Evolutionary conservation across 2,888 invertebrate species (phyloP).

Genomic region (Agrotis ipsilon): DNA sequence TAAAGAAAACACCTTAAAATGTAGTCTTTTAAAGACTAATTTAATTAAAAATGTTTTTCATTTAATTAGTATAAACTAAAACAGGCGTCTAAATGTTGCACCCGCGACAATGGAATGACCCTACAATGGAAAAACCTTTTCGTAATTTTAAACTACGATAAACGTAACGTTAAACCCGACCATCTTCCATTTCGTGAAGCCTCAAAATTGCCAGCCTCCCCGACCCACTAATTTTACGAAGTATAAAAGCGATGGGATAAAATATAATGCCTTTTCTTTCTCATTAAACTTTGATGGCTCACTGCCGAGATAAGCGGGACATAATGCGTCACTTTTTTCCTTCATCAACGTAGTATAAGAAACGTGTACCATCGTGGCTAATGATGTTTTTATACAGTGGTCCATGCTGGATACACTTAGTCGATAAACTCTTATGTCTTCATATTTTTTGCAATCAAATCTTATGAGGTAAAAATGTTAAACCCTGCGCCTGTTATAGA

Average conservation of each 20-base stretch:
- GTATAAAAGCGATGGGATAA: constrained; percentile 22
- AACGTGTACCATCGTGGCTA: constrained; percentile 37
- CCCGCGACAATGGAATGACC: too few species aligned
- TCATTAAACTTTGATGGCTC: constrained; percentile 53
- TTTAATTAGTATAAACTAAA: too few species aligned
- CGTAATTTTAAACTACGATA: not conserved
- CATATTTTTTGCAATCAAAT: too few species aligned
- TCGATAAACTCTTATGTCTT: not conserved
- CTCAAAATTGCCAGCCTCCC: not conserved
- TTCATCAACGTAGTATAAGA: constrained; percentile 28
- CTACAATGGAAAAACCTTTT: too few species aligned
- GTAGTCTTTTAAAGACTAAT: too few species aligned
- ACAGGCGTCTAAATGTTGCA: too few species aligned
- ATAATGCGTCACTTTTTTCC: constrained; percentile 34
- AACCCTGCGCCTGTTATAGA: too few species aligned
- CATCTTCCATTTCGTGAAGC: constrained; percentile 12
- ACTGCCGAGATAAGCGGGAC: constrained; percentile 32
- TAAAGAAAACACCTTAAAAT: too few species aligned
- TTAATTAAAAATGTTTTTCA: too few species aligned
- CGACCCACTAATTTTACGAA: constrained; percentile 16
- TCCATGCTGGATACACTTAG: constrained; percentile 2
- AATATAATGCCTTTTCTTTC: constrained; percentile 28
- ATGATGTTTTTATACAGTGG: constrained; percentile 35
- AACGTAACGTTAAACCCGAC: not conserved
- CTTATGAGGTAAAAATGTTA: too few species aligned